Conservation (phyloP, 2,113 vertebrate species). For the Podarcis muralis region DNA sequence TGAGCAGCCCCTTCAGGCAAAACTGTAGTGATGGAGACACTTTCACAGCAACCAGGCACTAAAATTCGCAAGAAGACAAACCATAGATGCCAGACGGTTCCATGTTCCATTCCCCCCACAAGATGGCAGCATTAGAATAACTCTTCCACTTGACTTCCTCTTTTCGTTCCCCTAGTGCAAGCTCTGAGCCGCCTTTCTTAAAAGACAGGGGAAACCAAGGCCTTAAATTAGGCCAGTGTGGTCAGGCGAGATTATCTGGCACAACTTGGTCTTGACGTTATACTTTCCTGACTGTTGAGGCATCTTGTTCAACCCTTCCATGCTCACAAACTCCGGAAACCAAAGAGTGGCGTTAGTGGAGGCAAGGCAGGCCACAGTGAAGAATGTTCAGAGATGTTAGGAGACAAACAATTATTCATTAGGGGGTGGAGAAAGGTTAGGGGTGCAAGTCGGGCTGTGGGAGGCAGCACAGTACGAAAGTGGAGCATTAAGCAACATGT, state of each 20-base stretch:
- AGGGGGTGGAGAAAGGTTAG: not conserved
- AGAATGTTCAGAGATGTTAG: not conserved
- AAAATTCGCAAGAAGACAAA: too few species aligned
- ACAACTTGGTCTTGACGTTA: not conserved
- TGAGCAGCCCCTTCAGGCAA: not conserved
- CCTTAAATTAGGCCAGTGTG: not conserved
- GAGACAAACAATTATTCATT: accelerated
- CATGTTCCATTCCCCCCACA: constrained; percentile 17
- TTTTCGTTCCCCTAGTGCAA: accelerated
- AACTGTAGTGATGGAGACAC: not conserved
- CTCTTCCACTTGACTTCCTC: too few species aligned
- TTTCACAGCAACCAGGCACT: too few species aligned
- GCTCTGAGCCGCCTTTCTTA: not conserved
- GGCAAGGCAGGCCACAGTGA: constrained; percentile 19
- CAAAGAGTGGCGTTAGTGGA: too few species aligned
- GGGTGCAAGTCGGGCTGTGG: not conserved
- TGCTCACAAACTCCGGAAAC: accelerated
- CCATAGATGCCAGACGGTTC: not conserved
- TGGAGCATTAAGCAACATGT: not conserved
- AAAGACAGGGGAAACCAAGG: not conserved
- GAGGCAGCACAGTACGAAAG: not conserved
- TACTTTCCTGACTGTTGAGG: constrained; percentile 29
- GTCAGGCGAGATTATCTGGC: constrained; percentile 19
- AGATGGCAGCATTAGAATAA: constrained; percentile 51
- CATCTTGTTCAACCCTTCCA: constrained; percentile 2